phyloP scores from a whole-genome alignment of 2,113 vertebrate species.

The Ranitomeya imitator region DNA sequence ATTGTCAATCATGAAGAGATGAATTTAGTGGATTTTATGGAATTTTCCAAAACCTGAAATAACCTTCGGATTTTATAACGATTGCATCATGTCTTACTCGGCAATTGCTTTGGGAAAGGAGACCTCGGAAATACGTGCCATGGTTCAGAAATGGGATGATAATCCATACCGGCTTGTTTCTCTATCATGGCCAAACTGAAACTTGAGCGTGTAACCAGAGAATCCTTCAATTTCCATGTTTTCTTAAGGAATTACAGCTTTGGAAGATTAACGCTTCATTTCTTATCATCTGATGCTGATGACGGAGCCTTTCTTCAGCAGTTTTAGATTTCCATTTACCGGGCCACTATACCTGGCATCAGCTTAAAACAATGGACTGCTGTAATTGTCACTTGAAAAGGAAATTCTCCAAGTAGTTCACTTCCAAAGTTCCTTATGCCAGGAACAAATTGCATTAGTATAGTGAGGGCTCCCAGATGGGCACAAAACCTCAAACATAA shows the following conservation, averaged over 20 bases:
- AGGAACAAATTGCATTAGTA: background rate
- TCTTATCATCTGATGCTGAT: background rate
- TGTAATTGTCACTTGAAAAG: background rate
- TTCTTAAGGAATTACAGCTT: conserved; percentile 36
- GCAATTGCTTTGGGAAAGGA: background rate
- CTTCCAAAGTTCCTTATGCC: background rate
- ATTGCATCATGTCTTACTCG: background rate
- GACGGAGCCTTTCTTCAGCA: background rate
- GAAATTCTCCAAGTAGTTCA: background rate
- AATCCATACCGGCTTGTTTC: background rate
- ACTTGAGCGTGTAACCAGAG: conserved; percentile 22
- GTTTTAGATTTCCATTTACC: background rate
- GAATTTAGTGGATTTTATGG: background rate
- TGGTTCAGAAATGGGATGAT: background rate
- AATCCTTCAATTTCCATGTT: background rate
- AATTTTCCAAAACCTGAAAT: conserved; percentile 8
- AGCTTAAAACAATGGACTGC: background rate
- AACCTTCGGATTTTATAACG: background rate
- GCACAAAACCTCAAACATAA: too few species aligned
- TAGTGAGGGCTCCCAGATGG: background rate
- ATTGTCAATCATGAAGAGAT: background rate
- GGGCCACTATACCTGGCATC: background rate
- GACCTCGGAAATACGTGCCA: too few species aligned
- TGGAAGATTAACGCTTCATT: background rate
- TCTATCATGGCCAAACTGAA: conserved; percentile 3